Evolutionary conservation across 2,113 vertebrate genomes (phyloP), one percentile per base, ranked within the genome.

Genomic region (Nycticebus coucang): DNA sequence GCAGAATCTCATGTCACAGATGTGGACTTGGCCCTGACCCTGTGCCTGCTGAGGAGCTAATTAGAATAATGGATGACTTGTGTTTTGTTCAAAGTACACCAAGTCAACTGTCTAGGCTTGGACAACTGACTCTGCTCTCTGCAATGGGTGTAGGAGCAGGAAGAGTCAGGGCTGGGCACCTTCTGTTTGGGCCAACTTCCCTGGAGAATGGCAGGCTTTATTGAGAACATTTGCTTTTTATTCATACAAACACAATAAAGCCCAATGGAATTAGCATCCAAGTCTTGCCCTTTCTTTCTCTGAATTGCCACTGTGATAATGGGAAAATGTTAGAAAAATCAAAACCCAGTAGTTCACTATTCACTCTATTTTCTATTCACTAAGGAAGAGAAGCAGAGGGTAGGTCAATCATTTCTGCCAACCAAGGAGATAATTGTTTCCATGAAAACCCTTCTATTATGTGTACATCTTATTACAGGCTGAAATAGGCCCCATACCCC

Each of bases 11-110:
- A 45, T 22, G 12, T 4, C 12, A 4, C 9, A 19, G 4, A 41
- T 6, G 4, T 13, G 59, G 89, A n/a, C 55, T 50, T 53, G 72
- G 37, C 64, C 50, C 82, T 83, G 95, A 89, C 89, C 37, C 50
- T 60, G 37, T 60, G 72, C 74, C 88, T 59, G n/a, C 59, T 55
- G 62, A 92, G 72, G 8, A 74, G 85, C 74, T 86, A 50, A 91
- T 86, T 41, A 83, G 93, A 33, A 66, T 18, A 78, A 93, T 53
- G 19, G 68, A 57, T 7, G 33, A 66, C 71, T 53, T 2, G 33
- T 7, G 19, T 28, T 59, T 37, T 2, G 2, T 26, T 41, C 55
- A 12, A 2, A 0, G 0, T 10, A 22, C 11, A 55, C 41, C 55
- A 33, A 85, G 85, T 45, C 82, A 59, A 74, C 21, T 12, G 22